Evolutionary conservation across 1,140 invertebrate genomes (phyloP), one percentile per base, ranked within the genome.

Genomic region (Conopomorpha cramerella): DNA sequence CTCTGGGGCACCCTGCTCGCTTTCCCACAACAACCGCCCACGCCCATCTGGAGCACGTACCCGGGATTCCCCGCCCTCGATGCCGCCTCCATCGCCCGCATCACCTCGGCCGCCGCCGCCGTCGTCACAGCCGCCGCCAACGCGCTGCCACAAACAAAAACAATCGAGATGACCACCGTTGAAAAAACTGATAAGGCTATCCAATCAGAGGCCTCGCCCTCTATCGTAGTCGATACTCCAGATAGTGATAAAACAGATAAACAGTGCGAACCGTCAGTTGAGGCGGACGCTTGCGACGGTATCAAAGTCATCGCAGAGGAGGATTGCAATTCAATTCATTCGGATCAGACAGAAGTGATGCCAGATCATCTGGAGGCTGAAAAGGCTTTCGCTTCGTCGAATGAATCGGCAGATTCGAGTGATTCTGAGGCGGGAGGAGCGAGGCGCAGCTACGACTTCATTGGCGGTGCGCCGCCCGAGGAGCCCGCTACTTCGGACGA

Each of bases 361-460:
- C 68, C 62, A 29, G 82, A 78, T n/a, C 80, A 84, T 49, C 54
- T 84, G 27, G 64, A 77, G 16, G 78, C 78, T 17, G 82, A 84
- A 48, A 80, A 78, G 43, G 76, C 78, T 15, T 80, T 78, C 49
- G 64, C 67, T 2, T 81, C 79, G 12, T 80, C 80, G 6, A 76
- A 76, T 32, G 74, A 77, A 26, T 80, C 78, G 1, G 73, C 70
- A 2, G 59, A 77, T 16, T 77, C 74, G 3, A 80, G 79, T 50
- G 79, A 79, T 36, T 76, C 71, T 2, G 78, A 80, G 23, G 64
- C 51, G 13, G 67, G 67, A 16, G 55, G 60, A 17, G 66, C 50
- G 45, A 74, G 62, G 39, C 56, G 81, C 43, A 72, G 81, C 39
- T 82, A 83, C 45, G 74, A 82, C 47, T 55, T 82, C 4, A 66